Conservation (phyloP, 2,888 invertebrate genomes). For the Aspidapion aeneum region DNA sequence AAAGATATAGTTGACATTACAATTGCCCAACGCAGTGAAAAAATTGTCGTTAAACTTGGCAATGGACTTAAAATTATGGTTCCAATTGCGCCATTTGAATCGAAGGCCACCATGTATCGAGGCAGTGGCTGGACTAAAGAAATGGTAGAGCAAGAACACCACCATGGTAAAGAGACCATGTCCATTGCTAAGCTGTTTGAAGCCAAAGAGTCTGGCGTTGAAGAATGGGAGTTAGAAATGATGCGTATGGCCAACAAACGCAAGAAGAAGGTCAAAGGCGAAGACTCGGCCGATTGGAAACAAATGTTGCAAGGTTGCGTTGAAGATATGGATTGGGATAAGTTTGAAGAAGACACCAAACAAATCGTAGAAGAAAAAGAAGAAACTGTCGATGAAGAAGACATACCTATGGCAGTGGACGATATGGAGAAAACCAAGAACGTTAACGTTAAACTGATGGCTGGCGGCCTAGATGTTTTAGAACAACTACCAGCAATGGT, state of each 20-base stretch:
- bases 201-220: conserved; percentile 44
- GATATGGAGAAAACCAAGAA: conserved; percentile 58
- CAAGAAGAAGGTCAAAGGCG: conserved; percentile 43
- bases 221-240: conserved; percentile 46
- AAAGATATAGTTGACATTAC: conserved; percentile 73
- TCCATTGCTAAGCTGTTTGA: conserved; percentile 62
- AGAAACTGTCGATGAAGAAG: conserved; percentile 46
- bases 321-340: conserved; percentile 55
- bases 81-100: conserved; percentile 48
- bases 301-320: conserved; percentile 57
- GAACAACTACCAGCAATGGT: conserved; percentile 58
- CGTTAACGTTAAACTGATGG: conserved; percentile 56
- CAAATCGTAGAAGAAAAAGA: conserved; percentile 70
- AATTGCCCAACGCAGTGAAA: conserved; percentile 71
- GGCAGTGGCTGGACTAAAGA: conserved; percentile 53
- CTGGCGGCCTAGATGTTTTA: conserved; percentile 52
- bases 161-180: conserved; percentile 44
- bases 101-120: conserved; percentile 37
- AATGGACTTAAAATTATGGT: conserved; percentile 68
- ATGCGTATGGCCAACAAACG: conserved; percentile 43
- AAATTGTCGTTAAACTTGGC: conserved; percentile 64
- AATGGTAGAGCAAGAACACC: conserved; percentile 45
- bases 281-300: conserved; percentile 41
- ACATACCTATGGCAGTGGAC: conserved; percentile 51
- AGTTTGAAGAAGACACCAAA: conserved; percentile 69